Conservation (phyloP, 1,140 invertebrate genomes). For the Schlechtendalia chinensis region DNA sequence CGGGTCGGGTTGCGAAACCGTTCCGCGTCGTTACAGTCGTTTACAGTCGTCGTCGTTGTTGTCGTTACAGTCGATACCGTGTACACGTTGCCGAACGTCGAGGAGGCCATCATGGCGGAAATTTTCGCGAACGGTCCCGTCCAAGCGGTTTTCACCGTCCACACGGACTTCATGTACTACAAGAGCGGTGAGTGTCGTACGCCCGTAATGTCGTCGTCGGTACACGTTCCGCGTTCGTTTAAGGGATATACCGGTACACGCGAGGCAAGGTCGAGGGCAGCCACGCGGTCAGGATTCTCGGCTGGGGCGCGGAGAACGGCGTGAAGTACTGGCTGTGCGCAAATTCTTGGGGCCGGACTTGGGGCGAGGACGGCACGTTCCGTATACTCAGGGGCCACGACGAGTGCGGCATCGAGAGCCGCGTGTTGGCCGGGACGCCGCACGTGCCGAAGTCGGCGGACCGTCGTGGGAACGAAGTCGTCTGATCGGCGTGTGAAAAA, state of each 20-base stretch:
- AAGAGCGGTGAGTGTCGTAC: conserved; percentile 55
- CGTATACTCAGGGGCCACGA: conserved; percentile 79
- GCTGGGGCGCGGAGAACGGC: conserved; percentile 63
- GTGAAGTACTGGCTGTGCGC: conserved; percentile 83
- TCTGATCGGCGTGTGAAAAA: too few species aligned
- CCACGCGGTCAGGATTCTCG: conserved; percentile 85
- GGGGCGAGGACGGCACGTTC: conserved; percentile 83
- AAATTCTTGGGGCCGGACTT: conserved; percentile 89
- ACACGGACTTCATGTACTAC: conserved; percentile 58
- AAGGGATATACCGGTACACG: conserved; percentile 18
- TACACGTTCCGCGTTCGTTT: too few species aligned
- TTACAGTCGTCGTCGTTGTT: too few species aligned
- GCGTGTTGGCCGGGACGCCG: conserved; percentile 17
- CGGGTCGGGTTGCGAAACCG: too few species aligned
- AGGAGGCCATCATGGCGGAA: conserved; percentile 47
- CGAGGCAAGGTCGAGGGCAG: conserved; percentile 62
- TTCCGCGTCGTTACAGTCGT: too few species aligned
- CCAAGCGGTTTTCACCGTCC: conserved; percentile 60
- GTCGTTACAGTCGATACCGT: neutral
- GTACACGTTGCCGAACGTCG: neutral
- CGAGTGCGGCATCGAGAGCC: conserved; percentile 76
- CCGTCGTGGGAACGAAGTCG: too few species aligned
- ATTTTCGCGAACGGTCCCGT: conserved; percentile 58
- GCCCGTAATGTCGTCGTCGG: neutral
- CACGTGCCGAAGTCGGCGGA: neutral